Evolutionary conservation across 2,113 vertebrate genomes (phyloP), one percentile per base, ranked within the genome.

Genomic region (Austrofundulus limnaeus): DNA sequence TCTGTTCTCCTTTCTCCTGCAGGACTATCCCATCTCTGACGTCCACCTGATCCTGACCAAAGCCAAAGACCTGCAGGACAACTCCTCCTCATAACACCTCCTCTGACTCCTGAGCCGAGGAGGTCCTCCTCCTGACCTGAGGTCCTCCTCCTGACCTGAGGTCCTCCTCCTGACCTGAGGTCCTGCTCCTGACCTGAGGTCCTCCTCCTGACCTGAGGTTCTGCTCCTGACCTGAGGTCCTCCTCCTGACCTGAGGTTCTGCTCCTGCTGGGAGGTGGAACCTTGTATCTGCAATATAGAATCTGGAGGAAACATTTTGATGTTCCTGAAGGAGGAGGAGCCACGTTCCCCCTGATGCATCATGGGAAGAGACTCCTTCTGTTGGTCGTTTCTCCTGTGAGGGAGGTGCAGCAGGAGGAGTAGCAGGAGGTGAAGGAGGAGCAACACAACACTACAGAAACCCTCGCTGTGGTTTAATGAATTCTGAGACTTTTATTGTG

Each of bases 21-120:
- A 98, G 97, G 97, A 99, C 82, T 99, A 99, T 70, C 97, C 97
- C 2, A 98, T 96, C 90, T 93, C 94, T 45, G 97, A 99, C 14
- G 95, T 99, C 48, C 94, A 94, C 78, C 92, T 92, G 70, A 98
- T 99, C 88, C 84, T 99, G 76, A 95, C 91, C 83, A 98, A 95
- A 77, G 97, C 97, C 73, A 98, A 97, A 91, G 96, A 98, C 2
- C 94, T 99, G 66, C 96, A 95, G 73, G 95, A 96, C 34, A 91
- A 93, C 5, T 93, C 94, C 59, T 98, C 94, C 59, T 98, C 96
- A 90, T 80, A 50, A 50, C 69, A 38, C 42, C 13, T 25, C 14
- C 0, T 11, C 39, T 20, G 10, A 12, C 21, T 4, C 48, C 34
- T 45, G 25, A 28, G 3, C 25, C 25, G 9, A 10, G 31, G 31